Evolutionary conservation across 1,140 invertebrate genomes (phyloP).

Genomic region (Zaprionus camerounensis): DNA sequence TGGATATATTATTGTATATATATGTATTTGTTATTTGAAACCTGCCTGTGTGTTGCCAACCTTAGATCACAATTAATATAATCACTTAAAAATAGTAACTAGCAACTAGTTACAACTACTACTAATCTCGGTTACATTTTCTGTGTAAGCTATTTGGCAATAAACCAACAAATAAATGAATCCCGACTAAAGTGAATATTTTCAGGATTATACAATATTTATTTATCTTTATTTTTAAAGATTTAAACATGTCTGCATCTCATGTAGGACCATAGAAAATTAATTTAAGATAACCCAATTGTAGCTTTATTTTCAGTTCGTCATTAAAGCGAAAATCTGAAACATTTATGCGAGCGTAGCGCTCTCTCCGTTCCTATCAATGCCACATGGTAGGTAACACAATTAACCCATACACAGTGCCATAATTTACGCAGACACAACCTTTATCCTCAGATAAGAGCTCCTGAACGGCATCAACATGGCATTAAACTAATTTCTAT

Average conservation of each 20-base stretch:
- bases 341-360: conserved; percentile 12
- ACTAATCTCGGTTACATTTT: not conserved
- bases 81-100: not conserved
- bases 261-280: not conserved
- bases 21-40: no score
- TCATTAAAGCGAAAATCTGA: conserved; percentile 34
- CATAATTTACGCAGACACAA: conserved; percentile 44
- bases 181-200: not conserved
- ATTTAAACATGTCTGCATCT: not conserved
- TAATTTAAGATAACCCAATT: conserved; percentile 28
- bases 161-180: conserved; percentile 16
- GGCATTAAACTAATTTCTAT: conserved; percentile 50
- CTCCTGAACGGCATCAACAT: conserved; percentile 8
- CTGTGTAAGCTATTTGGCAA: conserved; percentile 6
- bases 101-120: not conserved
- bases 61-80: conserved; percentile 17
- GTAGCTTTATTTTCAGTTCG: conserved; percentile 15
- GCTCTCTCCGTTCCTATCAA: conserved; percentile 25
- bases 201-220: not conserved
- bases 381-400: conserved; percentile 42
- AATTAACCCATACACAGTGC: conserved; percentile 43
- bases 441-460: conserved; percentile 27
- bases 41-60: not conserved
- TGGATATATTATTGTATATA: no score
- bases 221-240: not conserved